Evolutionary conservation across 1,140 invertebrate species (phyloP).

Genomic region (Lepidurus arcticus): DNA sequence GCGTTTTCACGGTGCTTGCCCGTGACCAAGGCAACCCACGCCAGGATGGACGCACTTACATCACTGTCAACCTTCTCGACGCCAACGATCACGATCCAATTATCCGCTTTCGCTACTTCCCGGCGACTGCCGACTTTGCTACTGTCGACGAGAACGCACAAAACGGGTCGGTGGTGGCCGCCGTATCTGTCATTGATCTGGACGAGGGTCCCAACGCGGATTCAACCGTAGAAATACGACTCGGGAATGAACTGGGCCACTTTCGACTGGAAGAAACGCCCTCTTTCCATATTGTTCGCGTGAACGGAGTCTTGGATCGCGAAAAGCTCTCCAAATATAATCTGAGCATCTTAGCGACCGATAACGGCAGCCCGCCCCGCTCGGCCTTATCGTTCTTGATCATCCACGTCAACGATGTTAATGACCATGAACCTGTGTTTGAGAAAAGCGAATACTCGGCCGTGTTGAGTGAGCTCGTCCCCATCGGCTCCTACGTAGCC

Average conservation of each 20-base stretch:
- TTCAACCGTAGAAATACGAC: constrained; percentile 70
- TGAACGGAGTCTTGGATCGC: constrained; percentile 83
- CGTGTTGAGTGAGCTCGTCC: constrained; percentile 76
- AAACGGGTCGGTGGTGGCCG: constrained; percentile 83
- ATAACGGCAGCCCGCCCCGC: constrained; percentile 75
- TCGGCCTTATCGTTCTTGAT: constrained; percentile 79
- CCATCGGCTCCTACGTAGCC: constrained; percentile 77
- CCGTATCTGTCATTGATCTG: constrained; percentile 82
- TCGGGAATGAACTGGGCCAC: constrained; percentile 85
- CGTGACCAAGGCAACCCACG: constrained; percentile 82
- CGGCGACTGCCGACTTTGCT: constrained; percentile 70
- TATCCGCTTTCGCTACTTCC: constrained; percentile 84
- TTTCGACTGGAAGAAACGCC: constrained; percentile 78
- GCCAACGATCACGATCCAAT: constrained; percentile 91
- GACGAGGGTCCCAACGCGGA: constrained; percentile 87
- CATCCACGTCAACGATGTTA: constrained; percentile 89
- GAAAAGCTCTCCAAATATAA: constrained; percentile 90
- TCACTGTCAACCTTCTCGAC: constrained; percentile 87
- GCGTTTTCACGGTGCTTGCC: constrained; percentile 89
- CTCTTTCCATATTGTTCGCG: constrained; percentile 80
- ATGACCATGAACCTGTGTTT: constrained; percentile 90
- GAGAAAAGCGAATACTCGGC: constrained; percentile 87
- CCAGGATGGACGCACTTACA: constrained; percentile 87
- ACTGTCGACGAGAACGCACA: constrained; percentile 89
- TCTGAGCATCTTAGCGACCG: constrained; percentile 80